Evolutionary conservation across 2,888 invertebrate genomes (phyloP), one percentile per base, ranked within the genome.

Genomic region (Argyresthia goedartella): DNA sequence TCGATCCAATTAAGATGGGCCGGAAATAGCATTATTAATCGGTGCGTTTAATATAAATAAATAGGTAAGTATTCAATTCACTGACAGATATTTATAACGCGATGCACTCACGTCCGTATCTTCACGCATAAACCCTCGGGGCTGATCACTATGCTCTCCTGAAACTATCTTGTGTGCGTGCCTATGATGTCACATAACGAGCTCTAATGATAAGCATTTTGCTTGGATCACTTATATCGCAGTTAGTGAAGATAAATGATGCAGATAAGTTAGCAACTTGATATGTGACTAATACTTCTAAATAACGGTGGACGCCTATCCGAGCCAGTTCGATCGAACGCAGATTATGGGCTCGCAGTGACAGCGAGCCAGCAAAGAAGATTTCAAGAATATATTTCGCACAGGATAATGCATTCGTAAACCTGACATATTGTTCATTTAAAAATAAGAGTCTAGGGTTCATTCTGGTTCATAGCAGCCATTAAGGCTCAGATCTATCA

Each of bases 211-310:
- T 39, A 9, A 25, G 39, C 39, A 3, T 39, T 39, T n/a, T 50
- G 73, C 69, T 66, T 59, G 63, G 63, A 65, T 65, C 67, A 66
- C 67, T 74, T 74, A 72, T 67, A 71, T 65, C 71, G 69, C 73
- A 77, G 75, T 80, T 75, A 79, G 69, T 34, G 57, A 59, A 73
- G 76, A 81, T 77, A 67, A 72, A 71, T 68, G 73, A 76, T 73
- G 70, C 63, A 61, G 69, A 69, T 69, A 66, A 63, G 16, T 66
- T 63, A 66, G 65, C 61, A 63, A 63, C 63, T 64, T 35, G 53
- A 52, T 49, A 53, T 56, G 44, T 49, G 43, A 52, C 50, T 51
- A 51, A 51, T 25, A 25, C 25, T 2, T 6, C 25, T 25, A 25
- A 25, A 2, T 25, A 25, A 25, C 25, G 25, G 25, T 25, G 25